Base-by-base conservation (phyloP, 2,888 invertebrate genomes). In the Eilema caniola region DNA sequence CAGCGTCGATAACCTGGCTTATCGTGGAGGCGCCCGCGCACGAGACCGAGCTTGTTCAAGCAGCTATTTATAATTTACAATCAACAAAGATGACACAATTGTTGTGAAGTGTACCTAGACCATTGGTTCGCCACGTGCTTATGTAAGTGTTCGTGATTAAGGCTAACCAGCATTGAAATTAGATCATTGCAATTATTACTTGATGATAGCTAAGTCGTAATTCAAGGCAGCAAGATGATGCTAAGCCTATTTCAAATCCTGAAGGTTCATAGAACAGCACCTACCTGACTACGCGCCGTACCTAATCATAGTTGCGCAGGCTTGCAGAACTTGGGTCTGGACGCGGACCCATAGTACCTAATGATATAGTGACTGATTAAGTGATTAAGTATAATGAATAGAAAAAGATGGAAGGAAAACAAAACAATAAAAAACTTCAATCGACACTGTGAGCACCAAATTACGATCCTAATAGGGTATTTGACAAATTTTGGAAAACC, bases 1-100 rank as follows among this genome's bases (percentile, higher is more conserved):
- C 88, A 85, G 79, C 78, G 80, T 78, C 77, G 93, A 94, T 94
- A 94, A 93, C 93, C 93, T 84, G 74, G 65, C 79, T 86, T 92
- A 93, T 91, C 92, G 62, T 57, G 71, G 60, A 81, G 77, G 77
- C 84, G 83, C 82, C 81, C 87, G 87, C 86, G 90, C 93, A 90
- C 92, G 92, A 93, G 93, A 92, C 90, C 82, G 83, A 79, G 74
- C 82, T 79, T 79, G 82, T 80, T 83, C 80, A 72, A 79, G 72
- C 75, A 80, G 83, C 86, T 88, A 89, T 90, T 88, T 89, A 88
- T 86, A 83, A 73, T 77, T 67, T 74, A 77, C 83, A 78, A 78
- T 80, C 71, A 70, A 75, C 72, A 71, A 79, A 72, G 77, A 80
- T 86, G 80, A 82, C 86, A 85, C 80, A 81, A 78, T 80, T 83